A percentile compares a stretch with the other conserved stretches of the same genome.
phyloP scores from a whole-genome alignment of 1,140 invertebrate species.

The Heliconius hermathena region DNA sequence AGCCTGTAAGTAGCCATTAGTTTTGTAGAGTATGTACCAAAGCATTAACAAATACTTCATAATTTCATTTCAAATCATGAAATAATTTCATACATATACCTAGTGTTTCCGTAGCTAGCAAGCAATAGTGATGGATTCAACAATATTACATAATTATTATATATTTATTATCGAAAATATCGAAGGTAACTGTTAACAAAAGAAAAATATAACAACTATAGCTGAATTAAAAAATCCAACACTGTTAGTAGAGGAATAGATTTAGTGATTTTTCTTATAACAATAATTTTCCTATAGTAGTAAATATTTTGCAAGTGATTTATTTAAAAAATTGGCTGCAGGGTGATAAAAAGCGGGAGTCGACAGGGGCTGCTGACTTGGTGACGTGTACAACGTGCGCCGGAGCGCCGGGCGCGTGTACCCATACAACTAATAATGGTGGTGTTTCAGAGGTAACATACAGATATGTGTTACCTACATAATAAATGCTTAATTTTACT shows the following conservation, averaged over 20 bases:
- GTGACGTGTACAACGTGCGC: constrained; percentile 91
- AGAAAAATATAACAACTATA: not conserved
- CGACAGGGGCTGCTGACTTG: constrained; percentile 88
- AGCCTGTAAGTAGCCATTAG: constrained; percentile 76
- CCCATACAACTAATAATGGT: constrained; percentile 92
- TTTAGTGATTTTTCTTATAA: not conserved
- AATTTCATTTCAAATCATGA: constrained; percentile 29
- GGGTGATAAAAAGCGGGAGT: constrained; percentile 91
- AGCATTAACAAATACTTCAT: constrained; percentile 19
- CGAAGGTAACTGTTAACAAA: not conserved
- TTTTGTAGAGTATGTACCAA: constrained; percentile 37
- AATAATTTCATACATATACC: constrained; percentile 11
- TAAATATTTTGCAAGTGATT: not conserved
- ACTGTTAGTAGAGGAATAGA: not conserved
- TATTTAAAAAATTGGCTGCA: constrained; percentile 54
- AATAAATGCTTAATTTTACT: not conserved
- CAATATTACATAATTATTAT: not conserved
- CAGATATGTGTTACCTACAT: not conserved
- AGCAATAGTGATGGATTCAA: not conserved
- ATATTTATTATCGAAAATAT: not conserved
- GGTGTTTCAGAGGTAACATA: constrained; percentile 90
- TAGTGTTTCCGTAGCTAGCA: constrained; percentile 8
- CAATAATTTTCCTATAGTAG: not conserved
- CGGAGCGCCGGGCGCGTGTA: constrained; percentile 88
- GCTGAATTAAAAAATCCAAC: not conserved